phyloP scores from a whole-genome alignment of 2,888 invertebrate genomes.

The Adela reaumurella region DNA sequence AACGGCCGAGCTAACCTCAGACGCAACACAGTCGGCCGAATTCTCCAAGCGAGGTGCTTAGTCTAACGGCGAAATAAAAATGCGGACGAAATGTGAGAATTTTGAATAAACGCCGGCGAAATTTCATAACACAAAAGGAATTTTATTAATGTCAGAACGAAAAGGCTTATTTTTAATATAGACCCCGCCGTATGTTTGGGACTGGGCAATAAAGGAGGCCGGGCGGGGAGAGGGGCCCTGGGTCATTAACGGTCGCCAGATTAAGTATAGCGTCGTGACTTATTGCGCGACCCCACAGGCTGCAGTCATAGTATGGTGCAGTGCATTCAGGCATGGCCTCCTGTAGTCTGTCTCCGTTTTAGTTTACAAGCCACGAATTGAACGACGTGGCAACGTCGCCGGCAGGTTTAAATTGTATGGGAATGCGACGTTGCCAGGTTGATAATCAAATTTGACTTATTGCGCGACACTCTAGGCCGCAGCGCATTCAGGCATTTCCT shows the following conservation, averaged over 20 bases:
- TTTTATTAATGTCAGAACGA: background rate
- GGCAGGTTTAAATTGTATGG: too few relatives aligned
- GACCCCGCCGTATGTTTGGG: background rate
- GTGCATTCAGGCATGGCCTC: too few relatives aligned
- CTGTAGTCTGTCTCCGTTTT: too few relatives aligned
- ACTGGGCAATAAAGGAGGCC: background rate
- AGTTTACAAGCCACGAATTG: too few relatives aligned
- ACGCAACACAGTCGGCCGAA: background rate
- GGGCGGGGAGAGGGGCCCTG: background rate
- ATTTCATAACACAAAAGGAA: background rate
- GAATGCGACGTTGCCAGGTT: too few relatives aligned
- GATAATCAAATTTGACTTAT: too few relatives aligned
- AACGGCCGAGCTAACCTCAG: background rate
- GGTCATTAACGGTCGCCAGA: background rate
- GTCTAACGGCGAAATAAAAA: background rate
- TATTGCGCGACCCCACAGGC: too few relatives aligned
- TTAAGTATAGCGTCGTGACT: background rate
- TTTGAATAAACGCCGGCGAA: background rate
- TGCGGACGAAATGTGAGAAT: background rate
- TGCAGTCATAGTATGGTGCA: too few relatives aligned
- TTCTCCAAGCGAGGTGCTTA: background rate
- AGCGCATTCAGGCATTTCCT: too few relatives aligned
- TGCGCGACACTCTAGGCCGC: too few relatives aligned
- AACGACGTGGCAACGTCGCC: too few relatives aligned
- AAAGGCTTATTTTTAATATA: background rate